Base-by-base conservation (phyloP, 1,140 invertebrate genomes). In the Drosophila pallidifrons region DNA sequence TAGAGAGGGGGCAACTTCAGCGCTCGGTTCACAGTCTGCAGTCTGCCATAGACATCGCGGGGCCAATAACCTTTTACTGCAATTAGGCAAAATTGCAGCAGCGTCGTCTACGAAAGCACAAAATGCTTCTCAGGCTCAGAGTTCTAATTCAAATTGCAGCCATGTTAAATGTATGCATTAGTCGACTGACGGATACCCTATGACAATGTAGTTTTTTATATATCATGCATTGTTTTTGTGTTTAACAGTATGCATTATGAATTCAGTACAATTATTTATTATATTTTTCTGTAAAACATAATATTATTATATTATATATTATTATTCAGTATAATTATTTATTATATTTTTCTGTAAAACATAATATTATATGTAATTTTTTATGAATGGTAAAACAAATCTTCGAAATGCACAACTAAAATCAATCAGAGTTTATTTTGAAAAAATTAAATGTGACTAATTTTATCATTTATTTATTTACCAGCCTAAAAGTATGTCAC, bases 51-150 rank as follows among this genome's bases (percentile, higher is more conserved):
- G n/a, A 32, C 57, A 6, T 35, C 52, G 35, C 47, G 35, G 60
- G 68, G 54, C 59, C 67, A 71, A 45, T 65, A 59, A 65, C 67
- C 61, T 71, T 43, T 58, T 8, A 2, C 20, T 38, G 74, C 73
- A 79, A 79, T 79, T 79, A 77, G 63, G 32, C 59, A 59, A 63
- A 79, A 46, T 25, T 79, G 77, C 77, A 79, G 55, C 35, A n/a
- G 32, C 51, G 35, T 10, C 35, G 54, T 76, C 74, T 65, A 46
- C 54, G 32, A 55, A 51, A 52, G 64, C 41, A 49, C 46, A n/a
- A 11, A 25, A 46, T 49, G 46, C 11, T 74, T 68, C 52, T 35
- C 45, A 43, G 10, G 11, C 38, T 16, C 11, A 49, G 61, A 49
- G 70, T 38, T 38, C 30, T 10, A 54, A 57, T 64, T 64, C 13